Percentiles rank a stretch among this genome's conserved stretches.
Conservation (phyloP, 30 jellyfish, hydroid and myxozoan genomes). For the Pseudorhiza aurosa region DNA sequence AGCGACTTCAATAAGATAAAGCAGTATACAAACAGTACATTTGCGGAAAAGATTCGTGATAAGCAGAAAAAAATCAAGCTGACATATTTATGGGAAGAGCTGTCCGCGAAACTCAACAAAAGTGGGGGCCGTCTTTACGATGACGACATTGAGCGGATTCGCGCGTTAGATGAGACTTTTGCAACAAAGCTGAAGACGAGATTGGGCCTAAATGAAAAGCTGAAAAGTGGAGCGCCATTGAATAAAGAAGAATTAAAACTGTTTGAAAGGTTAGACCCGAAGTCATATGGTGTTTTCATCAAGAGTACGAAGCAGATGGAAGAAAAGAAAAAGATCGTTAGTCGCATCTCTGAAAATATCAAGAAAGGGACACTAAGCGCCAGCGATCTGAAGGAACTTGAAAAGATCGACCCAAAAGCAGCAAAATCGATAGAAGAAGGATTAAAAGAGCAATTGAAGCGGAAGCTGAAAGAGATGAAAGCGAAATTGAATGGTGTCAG, state of each 20-base stretch:
- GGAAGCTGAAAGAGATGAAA: slow-evolving; percentile 85
- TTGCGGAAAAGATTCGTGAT: slow-evolving; percentile 63
- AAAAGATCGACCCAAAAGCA: slow-evolving; percentile 70
- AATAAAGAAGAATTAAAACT: slow-evolving; percentile 58
- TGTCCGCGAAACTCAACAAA: slow-evolving; percentile 38
- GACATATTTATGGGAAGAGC: slow-evolving; percentile 35
- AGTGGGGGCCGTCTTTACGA: slow-evolving; percentile 64
- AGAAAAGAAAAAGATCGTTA: slow-evolving; percentile 10
- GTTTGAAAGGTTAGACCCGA: slow-evolving; percentile 67
- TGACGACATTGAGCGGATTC: slow-evolving; percentile 67
- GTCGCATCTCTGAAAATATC: slow-evolving; percentile 43
- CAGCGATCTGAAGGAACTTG: slow-evolving; percentile 61
- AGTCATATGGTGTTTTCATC: slow-evolving; percentile 47
- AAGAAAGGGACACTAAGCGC: slow-evolving; percentile 59
- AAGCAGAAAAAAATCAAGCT: slow-evolving; percentile 42
- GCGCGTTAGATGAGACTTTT: slow-evolving; percentile 61
- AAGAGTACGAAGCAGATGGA: slow-evolving; percentile 15
- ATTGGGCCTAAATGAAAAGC: slow-evolving; percentile 31
- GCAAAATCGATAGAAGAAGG: slow-evolving; percentile 80
- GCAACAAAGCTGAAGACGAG: slow-evolving; percentile 47
- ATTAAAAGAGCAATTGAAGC: slow-evolving; percentile 78
- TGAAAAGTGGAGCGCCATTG: slow-evolving; percentile 48
- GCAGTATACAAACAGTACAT: slow-evolving; percentile 67
- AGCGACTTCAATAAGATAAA: slow-evolving; percentile 59
- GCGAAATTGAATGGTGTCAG: slow-evolving; percentile 66